Base-by-base conservation (phyloP, 2,797 vertebrate species). In the Loriculus beryllinus region DNA sequence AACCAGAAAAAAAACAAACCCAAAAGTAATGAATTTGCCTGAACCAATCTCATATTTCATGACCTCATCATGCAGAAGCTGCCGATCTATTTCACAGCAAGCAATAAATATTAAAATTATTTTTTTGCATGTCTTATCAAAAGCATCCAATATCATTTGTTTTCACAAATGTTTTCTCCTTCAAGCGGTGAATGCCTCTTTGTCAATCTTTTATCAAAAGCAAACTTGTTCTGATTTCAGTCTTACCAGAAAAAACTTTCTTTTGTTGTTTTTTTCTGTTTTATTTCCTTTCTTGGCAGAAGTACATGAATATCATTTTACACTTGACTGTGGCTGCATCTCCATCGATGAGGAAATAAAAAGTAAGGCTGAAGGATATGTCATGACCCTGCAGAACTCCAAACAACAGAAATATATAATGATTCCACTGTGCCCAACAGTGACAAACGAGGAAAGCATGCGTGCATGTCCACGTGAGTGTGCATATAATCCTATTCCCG, bases 21-120 rank as follows among this genome's bases (percentile, higher is more conserved):
- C 42, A 79, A 85, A 93, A 97, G 92, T 96, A 97, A 97, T 97
- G 97, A 97, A 93, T 98, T 96, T 96, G 78, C 82, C 86, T 86
- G 67, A 97, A 95, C 93, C 95, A 74, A 57, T 93, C 92, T 97
- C 33, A 9, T 92, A 75, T 96, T 96, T 96, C 95, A 88, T 95
- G 97, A 97, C 96, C 97, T 97, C 96, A 95, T 96, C 95, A 91
- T 63, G 79, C 90, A 82, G 42, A 92, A 96, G 93, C 92, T 95
- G 79, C 84, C 49, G 80, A 96, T 97, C 96, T 93, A 81, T 96
- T 97, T 95, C 40, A 47, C 76, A 92, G 97, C 70, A 90, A 96
- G 92, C 15, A 65, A 96, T 97, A 97, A 97, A 97, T 97, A 97
- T 97, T 97, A 97, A 98, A 97, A 97, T 97, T 91, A 95, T 33